These are phyloP conservation scores for Entelurus aequoreus DNA, from an alignment of 2,113 vertebrate genomes.

Conservation along the genomic window DNA sequence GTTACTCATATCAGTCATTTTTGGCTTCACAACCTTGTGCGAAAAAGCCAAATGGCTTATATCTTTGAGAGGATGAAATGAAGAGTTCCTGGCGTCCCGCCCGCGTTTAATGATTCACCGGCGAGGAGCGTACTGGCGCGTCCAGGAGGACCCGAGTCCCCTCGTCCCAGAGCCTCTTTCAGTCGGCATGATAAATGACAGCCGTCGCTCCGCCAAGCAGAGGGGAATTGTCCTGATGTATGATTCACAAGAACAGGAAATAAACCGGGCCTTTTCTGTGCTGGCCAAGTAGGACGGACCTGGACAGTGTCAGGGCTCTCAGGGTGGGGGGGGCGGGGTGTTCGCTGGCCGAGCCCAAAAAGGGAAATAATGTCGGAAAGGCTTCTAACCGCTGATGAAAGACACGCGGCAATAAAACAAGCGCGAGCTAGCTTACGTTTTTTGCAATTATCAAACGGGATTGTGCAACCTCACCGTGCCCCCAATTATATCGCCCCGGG, in stretches of 20 bases:
- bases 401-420: conserved; percentile 46
- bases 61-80: conserved; percentile 62
- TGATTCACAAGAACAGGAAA: conserved; percentile 99
- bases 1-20: too few relatives aligned
- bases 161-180: conserved; percentile 96
- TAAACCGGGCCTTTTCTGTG: conserved; percentile 81
- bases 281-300: conserved; percentile 87
- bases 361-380: conserved; percentile 44
- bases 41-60: not conserved
- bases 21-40: too few relatives aligned
- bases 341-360: conserved; percentile 63
- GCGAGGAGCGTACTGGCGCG: conserved; percentile 88
- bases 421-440: conserved; percentile 55
- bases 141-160: conserved; percentile 96
- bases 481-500: conserved; percentile 73
- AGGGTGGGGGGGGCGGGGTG: conserved; percentile 58
- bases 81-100: conserved; percentile 81
- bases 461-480: conserved; percentile 66
- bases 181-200: conserved; percentile 98
- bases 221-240: conserved; percentile 95
- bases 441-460: conserved; percentile 68
- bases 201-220: conserved; percentile 98
- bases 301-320: conserved; percentile 80
- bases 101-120: conserved; percentile 94
- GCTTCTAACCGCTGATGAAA: conserved; percentile 56